Percentiles rank a stretch among this genome's conserved stretches.
These are phyloP conservation scores for Calypte anna DNA, from an alignment of 2,113 vertebrate species.

Conservation along the genomic window DNA sequence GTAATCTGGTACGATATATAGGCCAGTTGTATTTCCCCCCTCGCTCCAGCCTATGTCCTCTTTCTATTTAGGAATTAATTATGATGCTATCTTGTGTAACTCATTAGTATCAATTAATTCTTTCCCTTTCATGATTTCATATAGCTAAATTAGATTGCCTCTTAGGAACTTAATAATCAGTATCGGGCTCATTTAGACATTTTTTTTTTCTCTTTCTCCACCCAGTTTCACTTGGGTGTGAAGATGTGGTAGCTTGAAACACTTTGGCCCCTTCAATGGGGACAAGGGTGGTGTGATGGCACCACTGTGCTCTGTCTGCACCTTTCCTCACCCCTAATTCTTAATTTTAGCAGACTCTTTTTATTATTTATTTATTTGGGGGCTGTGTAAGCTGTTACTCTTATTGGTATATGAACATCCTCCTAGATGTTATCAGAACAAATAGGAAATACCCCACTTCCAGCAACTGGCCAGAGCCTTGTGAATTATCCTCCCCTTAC, in stretches of 20 bases:
- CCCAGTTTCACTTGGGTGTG: neutral
- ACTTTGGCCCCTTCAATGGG: accelerated
- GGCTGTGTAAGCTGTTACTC: neutral
- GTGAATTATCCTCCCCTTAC: neutral
- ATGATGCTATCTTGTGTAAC: slow-evolving; percentile 73
- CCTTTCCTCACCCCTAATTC: neutral
- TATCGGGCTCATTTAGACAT: slow-evolving; percentile 56
- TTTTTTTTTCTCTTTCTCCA: slow-evolving; percentile 10
- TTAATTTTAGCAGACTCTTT: neutral
- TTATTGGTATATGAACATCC: too few species aligned
- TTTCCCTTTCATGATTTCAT: slow-evolving; percentile 75
- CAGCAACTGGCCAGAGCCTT: neutral
- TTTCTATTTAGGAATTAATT: slow-evolving; percentile 78
- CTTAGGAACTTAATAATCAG: slow-evolving; percentile 68
- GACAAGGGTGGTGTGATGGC: neutral
- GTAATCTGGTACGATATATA: slow-evolving; percentile 56
- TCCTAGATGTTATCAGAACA: neutral
- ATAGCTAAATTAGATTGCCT: slow-evolving; percentile 76
- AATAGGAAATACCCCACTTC: neutral
- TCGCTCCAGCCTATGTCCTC: slow-evolving; percentile 64
- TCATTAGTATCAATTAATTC: slow-evolving; percentile 80
- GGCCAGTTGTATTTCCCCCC: slow-evolving; percentile 31
- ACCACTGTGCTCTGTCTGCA: neutral
- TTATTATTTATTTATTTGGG: neutral
- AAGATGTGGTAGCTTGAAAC: neutral